phyloP scores from a whole-genome alignment of 2,797 vertebrate species.

The Phataginus tetradactyla region DNA sequence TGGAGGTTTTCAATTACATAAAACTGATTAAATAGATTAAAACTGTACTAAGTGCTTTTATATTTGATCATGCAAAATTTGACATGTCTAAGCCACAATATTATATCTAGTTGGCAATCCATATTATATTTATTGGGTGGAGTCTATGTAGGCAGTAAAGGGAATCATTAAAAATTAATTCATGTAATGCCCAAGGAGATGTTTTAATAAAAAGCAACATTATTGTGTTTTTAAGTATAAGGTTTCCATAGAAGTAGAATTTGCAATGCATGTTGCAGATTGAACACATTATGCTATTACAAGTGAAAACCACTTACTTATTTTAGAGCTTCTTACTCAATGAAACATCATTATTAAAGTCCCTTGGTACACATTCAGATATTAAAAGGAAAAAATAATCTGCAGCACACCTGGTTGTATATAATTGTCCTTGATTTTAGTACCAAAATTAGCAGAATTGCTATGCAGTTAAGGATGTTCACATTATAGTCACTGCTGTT shows the following conservation, averaged over 20 bases:
- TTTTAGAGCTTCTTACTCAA: constrained; percentile 68
- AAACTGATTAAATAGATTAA: constrained; percentile 43
- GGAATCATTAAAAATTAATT: constrained; percentile 42
- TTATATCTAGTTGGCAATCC: background rate
- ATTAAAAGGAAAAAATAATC: constrained; percentile 64
- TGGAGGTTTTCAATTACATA: constrained; percentile 51
- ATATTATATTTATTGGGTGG: constrained; percentile 35
- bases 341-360: constrained; percentile 67
- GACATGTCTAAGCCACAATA: background rate
- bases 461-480: constrained; percentile 57
- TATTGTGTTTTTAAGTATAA: constrained; percentile 29
- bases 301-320: constrained; percentile 68
- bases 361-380: constrained; percentile 46
- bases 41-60: background rate
- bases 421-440: constrained; percentile 75
- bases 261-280: background rate
- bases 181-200: background rate
- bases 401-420: constrained; percentile 66
- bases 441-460: constrained; percentile 64
- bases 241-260: constrained; percentile 33
- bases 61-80: constrained; percentile 45
- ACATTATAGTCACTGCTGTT: constrained; percentile 56
- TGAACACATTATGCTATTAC: background rate
- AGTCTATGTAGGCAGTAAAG: background rate
- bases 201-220: background rate